Evolutionary conservation across 2,797 vertebrate genomes (phyloP).

Genomic region (Calcarius lapponicus): DNA sequence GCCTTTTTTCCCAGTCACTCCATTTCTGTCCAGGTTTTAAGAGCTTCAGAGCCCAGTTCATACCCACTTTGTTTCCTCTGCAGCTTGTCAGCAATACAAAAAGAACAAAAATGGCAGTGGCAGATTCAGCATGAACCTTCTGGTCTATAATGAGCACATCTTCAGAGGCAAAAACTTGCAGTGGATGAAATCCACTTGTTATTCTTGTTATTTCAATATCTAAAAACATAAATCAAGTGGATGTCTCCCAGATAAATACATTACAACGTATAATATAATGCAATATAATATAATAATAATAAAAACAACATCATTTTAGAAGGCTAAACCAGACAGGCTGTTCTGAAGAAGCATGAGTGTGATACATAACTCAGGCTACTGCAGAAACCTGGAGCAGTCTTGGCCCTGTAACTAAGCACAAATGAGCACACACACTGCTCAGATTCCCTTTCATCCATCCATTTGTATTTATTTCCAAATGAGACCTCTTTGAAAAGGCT

Average conservation of each 20-base stretch:
- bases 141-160: not conserved
- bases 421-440: not conserved
- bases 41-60: not conserved
- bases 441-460: not conserved
- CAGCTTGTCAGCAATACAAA: not conserved
- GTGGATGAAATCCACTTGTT: not conserved
- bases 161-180: not conserved
- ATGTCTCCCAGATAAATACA: not conserved
- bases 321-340: not conserved
- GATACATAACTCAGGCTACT: not conserved
- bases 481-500: not conserved
- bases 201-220: not conserved
- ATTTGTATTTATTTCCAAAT: not conserved
- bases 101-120: not conserved
- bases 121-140: not conserved
- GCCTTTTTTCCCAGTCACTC: not conserved
- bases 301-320: not conserved
- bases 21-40: not conserved
- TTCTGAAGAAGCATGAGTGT: not conserved
- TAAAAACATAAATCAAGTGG: not conserved
- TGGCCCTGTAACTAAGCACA: not conserved
- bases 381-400: not conserved
- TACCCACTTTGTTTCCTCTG: not conserved
- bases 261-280: not conserved
- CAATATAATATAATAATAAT: not conserved